Evolutionary conservation across 2,113 vertebrate species (phyloP), one percentile per base, ranked within the genome.

Genomic region (Saccopteryx leptura): DNA sequence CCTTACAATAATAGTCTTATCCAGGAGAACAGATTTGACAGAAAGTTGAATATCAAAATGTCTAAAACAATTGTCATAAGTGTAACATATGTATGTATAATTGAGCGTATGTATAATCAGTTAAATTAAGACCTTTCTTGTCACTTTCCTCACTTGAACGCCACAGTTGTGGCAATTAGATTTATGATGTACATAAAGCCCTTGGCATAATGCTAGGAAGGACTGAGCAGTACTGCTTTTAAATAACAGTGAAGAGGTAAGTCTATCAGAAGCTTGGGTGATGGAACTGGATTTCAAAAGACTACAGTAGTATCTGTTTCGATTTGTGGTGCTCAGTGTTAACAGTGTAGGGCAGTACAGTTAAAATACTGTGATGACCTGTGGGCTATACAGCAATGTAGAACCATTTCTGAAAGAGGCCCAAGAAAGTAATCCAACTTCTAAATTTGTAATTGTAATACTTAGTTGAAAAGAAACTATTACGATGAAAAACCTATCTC

Each of bases 401-500:
- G 76, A 91, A 76, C 11, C 61, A 68, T 89, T 93, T 92, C 26
- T 65, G 72, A 92, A 92, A 91, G 60, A 88, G 46, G 9, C 50
- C n/a, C 26, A 68, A 71, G 23, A 15, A 18, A 74, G 74, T 39
- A 72, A 78, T 9, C 28, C 52, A 71, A 52, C 14, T 85, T 91
- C 14, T 94, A 26, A 69, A 78, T 19, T 61, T 76, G 15, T 65
- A 71, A 46, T 76, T 50, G 10, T 24, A 75, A 19, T 82, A 61
- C 52, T 90, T 87, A 90, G 28, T 92, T 87, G 14, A 66, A 87
- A 90, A 82, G 81, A 54, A 78, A 75, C 3, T 89, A 46, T 39
- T 50, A 80, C 31, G 60, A 23, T 12, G 4, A 54, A 85, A 79
- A 87, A 39, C 23, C 19, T 65, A 7, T 14, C 33, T 56, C 26